A percentile compares a stretch with the other conserved stretches of the same genome.
These are phyloP conservation scores for Hydrotaea diabolus DNA, from an alignment of 2,888 invertebrate species.

Conservation along the genomic window DNA sequence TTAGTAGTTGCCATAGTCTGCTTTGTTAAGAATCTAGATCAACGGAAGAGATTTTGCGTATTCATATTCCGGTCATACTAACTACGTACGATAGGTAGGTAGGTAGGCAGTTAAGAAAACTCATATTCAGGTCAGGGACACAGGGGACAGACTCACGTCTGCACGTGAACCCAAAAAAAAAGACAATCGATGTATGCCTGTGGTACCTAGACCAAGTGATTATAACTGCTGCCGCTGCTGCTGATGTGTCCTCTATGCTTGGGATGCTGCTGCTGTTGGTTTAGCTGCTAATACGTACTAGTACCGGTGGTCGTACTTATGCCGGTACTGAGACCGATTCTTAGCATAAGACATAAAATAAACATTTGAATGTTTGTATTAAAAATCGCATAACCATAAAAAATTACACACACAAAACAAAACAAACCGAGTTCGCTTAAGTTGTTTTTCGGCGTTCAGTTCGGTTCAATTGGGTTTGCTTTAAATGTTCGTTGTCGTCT, in stretches of 20 bases:
- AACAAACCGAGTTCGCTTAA: not conserved
- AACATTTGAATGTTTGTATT: slow-evolving; percentile 38
- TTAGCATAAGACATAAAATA: slow-evolving; percentile 20
- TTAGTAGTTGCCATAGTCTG: slow-evolving; percentile 1
- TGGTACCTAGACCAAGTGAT: slow-evolving; percentile 20
- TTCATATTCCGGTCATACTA: not conserved
- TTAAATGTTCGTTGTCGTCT: not conserved
- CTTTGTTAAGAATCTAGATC: slow-evolving; percentile 30
- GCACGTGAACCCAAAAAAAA: not conserved
- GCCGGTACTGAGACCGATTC: not conserved
- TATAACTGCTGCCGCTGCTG: not conserved
- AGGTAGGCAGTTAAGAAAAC: not conserved
- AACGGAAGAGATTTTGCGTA: slow-evolving; percentile 19
- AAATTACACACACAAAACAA: slow-evolving; percentile 35
- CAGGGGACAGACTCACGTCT: not conserved
- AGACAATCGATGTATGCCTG: not conserved
- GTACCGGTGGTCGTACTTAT: not conserved
- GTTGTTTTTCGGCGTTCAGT: not conserved
- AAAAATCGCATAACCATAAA: slow-evolving; percentile 62
- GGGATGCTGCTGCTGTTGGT: not conserved
- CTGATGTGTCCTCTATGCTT: not conserved
- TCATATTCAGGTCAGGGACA: not conserved
- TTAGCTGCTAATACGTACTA: not conserved
- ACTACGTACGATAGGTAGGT: not conserved
- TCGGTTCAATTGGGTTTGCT: not conserved